phyloP scores from a whole-genome alignment of 1,140 invertebrate species.

The Drosophila teissieri region DNA sequence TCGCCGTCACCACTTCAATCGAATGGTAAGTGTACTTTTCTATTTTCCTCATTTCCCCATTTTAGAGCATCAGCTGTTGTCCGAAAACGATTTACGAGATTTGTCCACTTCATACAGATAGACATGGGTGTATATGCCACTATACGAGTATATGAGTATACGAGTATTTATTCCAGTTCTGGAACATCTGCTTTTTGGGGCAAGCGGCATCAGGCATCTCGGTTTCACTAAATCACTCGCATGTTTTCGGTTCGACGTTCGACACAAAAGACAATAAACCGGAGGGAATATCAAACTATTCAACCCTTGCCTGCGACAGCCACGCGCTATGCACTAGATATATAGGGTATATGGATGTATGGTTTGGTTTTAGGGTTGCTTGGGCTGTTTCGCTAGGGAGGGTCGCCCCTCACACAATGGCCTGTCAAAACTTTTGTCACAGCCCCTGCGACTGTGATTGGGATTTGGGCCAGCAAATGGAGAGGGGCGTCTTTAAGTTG shows the following conservation, averaged over 20 bases:
- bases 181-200: constrained; percentile 70
- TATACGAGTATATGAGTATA: constrained; percentile 1
- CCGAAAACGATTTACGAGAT: constrained; percentile 77
- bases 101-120: constrained; percentile 66
- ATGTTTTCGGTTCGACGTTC: constrained; percentile 44
- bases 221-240: constrained; percentile 71
- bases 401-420: constrained; percentile 36
- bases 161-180: constrained; percentile 6
- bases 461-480: constrained; percentile 43
- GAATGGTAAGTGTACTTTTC: constrained; percentile 74
- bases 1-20: constrained; percentile 83
- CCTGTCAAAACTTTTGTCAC: constrained; percentile 76
- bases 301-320: constrained; percentile 75
- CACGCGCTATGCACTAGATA: constrained; percentile 59
- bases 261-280: constrained; percentile 51
- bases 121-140: not conserved
- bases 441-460: constrained; percentile 19
- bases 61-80: constrained; percentile 75
- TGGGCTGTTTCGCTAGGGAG: constrained; percentile 11
- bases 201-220: constrained; percentile 51
- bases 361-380: constrained; percentile 11
- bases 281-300: constrained; percentile 31
- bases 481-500: constrained; percentile 51
- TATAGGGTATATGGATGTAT: constrained; percentile 11
- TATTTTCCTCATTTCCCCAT: not conserved